Base-by-base conservation (phyloP, 1,140 invertebrate genomes). In the Pomacea maculata region DNA sequence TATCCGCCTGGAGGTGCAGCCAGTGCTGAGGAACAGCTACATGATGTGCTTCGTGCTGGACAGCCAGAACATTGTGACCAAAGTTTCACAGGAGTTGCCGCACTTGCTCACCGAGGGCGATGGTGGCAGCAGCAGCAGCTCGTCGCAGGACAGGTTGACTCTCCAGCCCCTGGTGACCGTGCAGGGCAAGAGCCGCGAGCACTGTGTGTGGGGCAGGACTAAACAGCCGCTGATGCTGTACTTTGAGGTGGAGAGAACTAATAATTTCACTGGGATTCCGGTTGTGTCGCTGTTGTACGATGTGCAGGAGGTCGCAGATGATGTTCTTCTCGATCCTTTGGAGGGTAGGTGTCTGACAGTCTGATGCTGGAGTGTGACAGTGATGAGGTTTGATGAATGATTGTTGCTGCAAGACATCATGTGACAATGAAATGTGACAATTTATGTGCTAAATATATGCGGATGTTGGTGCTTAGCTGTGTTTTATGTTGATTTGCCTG, bases 31-130 rank as follows among this genome's bases (percentile, higher is more conserved):
- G 34, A 52, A n/a, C 17, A 63, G 82, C 15, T 87, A 81, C 79
- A 72, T 67, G 34, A 55, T 83, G 4, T 88, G 87, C 71, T 81
- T 87, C 45, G 63, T 83, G 25, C 55, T 88, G 29, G 29, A 86
- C 15, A 81, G 80, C 65, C 82, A 81, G 57, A 79, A 87, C 82
- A 80, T 82, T 4, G 76, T 79, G 74, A 76, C 86, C 19, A 81
- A 86, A 79, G 82, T 87, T 45, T 88, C 86, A 34, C 83, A 83
- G 57, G 87, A 88, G 79, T 71, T 70, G 34, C 75, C n/a, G 75
- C 81, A 25, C 54, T 67, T 10, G 71, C 76, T 64, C 70, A 77
- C 15, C 79, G 79, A n/a, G 52, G 57, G 57, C 1, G 64, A 64
- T 29, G 73, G 52, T 64, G 77, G 57, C 64, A 75, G 67, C 67